Evolutionary conservation across 1,140 invertebrate genomes (phyloP), one percentile per base, ranked within the genome.

Genomic region (Lepidurus apus): DNA sequence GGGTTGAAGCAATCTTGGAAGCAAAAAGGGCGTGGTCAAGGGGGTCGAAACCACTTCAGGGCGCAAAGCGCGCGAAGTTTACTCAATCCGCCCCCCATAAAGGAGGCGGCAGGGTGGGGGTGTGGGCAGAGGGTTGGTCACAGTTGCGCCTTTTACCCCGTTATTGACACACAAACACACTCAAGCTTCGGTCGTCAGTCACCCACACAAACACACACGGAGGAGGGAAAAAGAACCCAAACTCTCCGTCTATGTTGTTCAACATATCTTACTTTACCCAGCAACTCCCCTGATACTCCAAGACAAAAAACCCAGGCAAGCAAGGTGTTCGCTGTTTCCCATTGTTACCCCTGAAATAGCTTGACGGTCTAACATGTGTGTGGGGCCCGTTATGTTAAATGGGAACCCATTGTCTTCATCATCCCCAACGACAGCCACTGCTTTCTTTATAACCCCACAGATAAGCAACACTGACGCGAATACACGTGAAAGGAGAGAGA

Each of bases 81-180:
- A 34, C 34, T 34, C 34, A 34, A 34, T 34, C 34, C 34, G 34
- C 34, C 34, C 34, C 34, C 34, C 4, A 34, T 34, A 34, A 34
- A 34, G 34, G 34, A 34, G 34, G 34, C 34, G 34, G 4, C 34
- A 34, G 34, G 34, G 34, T 34, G 2, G 2, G 34, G 34, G 34
- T 34, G 34, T 26, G 26, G 26, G 26, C 26, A 26, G 26, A 26
- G 26, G 26, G 26, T 26, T 26, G 34, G 34, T 34, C 3, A 65
- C 17, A 9, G 9, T 65, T 65, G 6, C 17, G 53, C 9, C 13
- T 65, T 65, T 65, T 65, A 65, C 53, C 53, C 53, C 21, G 17
- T 21, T 65, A 65, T 65, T 65, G 53, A 65, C 53, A 65, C 53
- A 65, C 53, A 34, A 34, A 34, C 34, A 34, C 53, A 65, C 53